Evolutionary conservation across 2,113 vertebrate species (phyloP), one percentile per base, ranked within the genome.

Genomic region (Sterrhoptilus dennistouni): DNA sequence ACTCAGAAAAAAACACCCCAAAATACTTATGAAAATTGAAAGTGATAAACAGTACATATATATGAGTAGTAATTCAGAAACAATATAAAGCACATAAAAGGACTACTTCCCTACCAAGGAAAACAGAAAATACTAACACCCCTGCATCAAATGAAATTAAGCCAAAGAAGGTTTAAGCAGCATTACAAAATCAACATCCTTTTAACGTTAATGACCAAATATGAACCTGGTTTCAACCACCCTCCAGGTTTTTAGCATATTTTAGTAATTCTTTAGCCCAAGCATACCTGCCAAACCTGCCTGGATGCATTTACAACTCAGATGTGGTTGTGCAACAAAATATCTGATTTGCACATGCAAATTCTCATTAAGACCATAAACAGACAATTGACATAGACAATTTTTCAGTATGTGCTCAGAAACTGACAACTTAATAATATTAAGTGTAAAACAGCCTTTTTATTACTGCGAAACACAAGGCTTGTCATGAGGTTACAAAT

Each of bases 101-200:
- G 60, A 95, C 75, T 86, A 95, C 72, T 90, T 97, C 87, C 56
- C 93, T 88, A 66, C 64, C 84, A 95, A 87, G 82, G 59, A 96
- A 87, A 97, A 94, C 83, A 96, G 83, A 84, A 92, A 96, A 90
- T 64, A 86, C 68, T 15, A 68, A 59, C 59, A 77, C 1, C 22
- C 56, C 83, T 44, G 33, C 88, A 75, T 78, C 90, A 91, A 96
- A 92, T 90, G 14, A 93, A 97, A 95, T 95, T 85, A 95, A 97
- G 79, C 78, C 86, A 89, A 64, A 35, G 52, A 71, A 90, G 42
- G 42, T 90, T 90, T 95, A 70, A 84, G 61, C 72, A 96, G 71
- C 50, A 56, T 87, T 95, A 84, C 69, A 83, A 93, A 89, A 80
- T 72, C 78, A 95, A 92, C 27, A 53, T 81, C 53, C 9, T 42